A percentile compares a stretch with the other conserved stretches of the same genome.
phyloP scores from a whole-genome alignment of 1,140 invertebrate genomes.

The Drosophila pectinifera region DNA sequence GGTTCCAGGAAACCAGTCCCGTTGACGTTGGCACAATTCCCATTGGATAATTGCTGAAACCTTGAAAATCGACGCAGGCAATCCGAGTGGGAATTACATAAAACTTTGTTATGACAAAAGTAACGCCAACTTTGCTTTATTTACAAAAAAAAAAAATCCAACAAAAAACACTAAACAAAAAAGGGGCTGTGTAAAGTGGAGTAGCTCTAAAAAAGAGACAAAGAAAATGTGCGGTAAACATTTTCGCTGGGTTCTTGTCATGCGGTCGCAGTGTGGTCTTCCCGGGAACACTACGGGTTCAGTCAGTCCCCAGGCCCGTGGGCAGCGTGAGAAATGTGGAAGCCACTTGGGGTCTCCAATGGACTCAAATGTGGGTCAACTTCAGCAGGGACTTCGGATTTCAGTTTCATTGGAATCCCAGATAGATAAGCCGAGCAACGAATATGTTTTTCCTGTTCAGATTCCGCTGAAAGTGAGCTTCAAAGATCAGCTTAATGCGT shows the following conservation, averaged over 20 bases:
- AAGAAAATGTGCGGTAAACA: slow-evolving; percentile 31
- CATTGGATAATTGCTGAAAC: slow-evolving; percentile 50
- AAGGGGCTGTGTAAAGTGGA: slow-evolving; percentile 7
- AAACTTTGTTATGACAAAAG: slow-evolving; percentile 46
- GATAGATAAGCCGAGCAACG: slow-evolving; percentile 10
- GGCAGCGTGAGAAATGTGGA: slow-evolving; percentile 39
- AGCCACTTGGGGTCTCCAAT: not conserved
- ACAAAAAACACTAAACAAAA: slow-evolving; percentile 1
- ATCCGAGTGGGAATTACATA: slow-evolving; percentile 35
- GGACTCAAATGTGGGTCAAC: slow-evolving; percentile 22
- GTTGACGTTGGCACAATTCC: slow-evolving; percentile 23
- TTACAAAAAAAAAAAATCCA: not conserved
- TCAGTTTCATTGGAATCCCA: slow-evolving; percentile 27
- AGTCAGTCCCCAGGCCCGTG: slow-evolving; percentile 35
- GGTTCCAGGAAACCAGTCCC: slow-evolving; percentile 34
- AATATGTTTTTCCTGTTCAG: not conserved
- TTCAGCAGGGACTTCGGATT: slow-evolving; percentile 14
- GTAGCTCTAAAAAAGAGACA: not conserved
- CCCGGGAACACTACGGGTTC: slow-evolving; percentile 26
- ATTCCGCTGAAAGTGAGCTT: slow-evolving; percentile 9
- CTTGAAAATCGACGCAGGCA: slow-evolving; percentile 32
- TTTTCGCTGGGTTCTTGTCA: slow-evolving; percentile 26
- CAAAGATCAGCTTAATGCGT: not conserved
- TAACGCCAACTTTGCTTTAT: slow-evolving; percentile 34
- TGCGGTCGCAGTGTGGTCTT: slow-evolving; percentile 28